Evolutionary conservation across 2,888 invertebrate species (phyloP), one percentile per base, ranked within the genome.

Genomic region (Graphium colonna): DNA sequence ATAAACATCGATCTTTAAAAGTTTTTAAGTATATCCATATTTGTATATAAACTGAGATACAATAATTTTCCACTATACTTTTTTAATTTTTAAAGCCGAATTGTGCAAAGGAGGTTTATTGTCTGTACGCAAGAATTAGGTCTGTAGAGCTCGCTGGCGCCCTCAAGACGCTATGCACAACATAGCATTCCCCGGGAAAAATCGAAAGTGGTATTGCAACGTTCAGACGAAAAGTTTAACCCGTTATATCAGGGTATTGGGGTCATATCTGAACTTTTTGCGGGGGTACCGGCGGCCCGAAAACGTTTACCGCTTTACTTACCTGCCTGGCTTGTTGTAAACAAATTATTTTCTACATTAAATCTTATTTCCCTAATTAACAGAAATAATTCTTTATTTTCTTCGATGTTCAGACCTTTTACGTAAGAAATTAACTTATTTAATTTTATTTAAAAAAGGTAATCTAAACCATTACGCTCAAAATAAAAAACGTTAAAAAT

Each of bases 171-270:
- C 49, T 33, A 44, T 39, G 13, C 39, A 45, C 28, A 26, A 53
- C 38, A 43, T 47, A 18, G 39, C 43, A 53, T 53, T 49, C 49
- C 49, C 53, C 33, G 15, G 9, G 49, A 57, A 60, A 58, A 60
- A 64, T 60, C 57, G 61, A 62, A 64, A 62, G 62, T 64, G 53
- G 61, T 52, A 57, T 43, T 42, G 47, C 55, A 41, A 54, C 46
- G 48, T 48, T 41, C 52, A 54, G 56, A 50, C 57, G 56, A 62
- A 56, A 55, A 45, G 43, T 60, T 55, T 54, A 26, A 60, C 59
- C 62, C 64, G 62, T 62, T 64, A 64, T 58, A 60, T 57, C 40
- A 42, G 46, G 38, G 57, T 49, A 60, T 61, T 60, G 50, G 52
- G 61, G 60, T 61, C 64, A 62, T 43, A 53, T 50, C 31, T 53